Percentiles rank a stretch among this genome's conserved stretches.
These are phyloP conservation scores for Eulemur albifrons DNA, from an alignment of 2,797 vertebrate species.

Conservation along the genomic window DNA sequence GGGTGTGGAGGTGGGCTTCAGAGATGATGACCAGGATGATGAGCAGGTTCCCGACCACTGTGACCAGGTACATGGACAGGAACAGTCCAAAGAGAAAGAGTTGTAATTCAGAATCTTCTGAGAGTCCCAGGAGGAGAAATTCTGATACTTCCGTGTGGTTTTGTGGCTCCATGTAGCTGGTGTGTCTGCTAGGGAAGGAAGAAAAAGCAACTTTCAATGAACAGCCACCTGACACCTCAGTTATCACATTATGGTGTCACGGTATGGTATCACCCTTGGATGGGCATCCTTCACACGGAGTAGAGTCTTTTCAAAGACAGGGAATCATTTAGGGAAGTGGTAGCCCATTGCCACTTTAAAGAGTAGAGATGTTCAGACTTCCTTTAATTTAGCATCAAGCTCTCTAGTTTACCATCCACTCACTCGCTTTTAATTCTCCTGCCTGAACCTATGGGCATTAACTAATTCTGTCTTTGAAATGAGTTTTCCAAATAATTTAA, in stretches of 20 bases:
- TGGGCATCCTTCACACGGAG: background rate
- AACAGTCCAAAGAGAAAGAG: background rate
- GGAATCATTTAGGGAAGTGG: background rate
- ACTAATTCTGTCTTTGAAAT: background rate
- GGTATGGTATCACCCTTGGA: no score
- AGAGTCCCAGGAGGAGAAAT: background rate
- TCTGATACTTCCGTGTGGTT: background rate
- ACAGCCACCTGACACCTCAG: no score
- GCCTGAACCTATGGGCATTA: background rate
- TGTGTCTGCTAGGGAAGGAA: background rate
- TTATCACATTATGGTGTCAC: no score
- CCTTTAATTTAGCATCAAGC: background rate
- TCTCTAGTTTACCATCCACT: background rate
- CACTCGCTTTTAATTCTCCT: background rate
- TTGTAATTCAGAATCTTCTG: background rate
- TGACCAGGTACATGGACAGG: background rate
- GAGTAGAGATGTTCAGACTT: background rate
- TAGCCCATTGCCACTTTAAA: background rate
- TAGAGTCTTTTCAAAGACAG: background rate
- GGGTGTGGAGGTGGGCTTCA: background rate
- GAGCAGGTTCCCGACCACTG: background rate
- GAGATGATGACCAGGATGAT: background rate
- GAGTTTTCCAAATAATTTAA: background rate
- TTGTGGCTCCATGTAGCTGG: background rate
- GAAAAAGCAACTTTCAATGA: no score